phyloP scores from a whole-genome alignment of 2,888 invertebrate genomes.

The Steinernema hermaphroditum region DNA sequence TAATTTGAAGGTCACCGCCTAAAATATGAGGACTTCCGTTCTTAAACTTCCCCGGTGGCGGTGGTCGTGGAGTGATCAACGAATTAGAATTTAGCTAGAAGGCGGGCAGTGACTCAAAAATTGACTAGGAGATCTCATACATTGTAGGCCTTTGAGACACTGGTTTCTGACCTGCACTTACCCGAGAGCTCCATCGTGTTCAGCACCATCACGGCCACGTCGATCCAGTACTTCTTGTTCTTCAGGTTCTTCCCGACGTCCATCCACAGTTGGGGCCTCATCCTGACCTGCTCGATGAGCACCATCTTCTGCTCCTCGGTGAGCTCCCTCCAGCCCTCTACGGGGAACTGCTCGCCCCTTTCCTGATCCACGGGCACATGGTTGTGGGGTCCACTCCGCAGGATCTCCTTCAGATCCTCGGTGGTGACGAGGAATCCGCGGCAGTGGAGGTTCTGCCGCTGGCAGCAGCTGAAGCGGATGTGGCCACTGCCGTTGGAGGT shows the following conservation, averaged over 20 bases:
- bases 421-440: neutral
- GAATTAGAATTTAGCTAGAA: no score
- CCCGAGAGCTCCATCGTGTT: neutral
- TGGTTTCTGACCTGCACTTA: neutral
- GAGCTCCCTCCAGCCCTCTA: neutral
- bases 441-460: constrained; percentile 17
- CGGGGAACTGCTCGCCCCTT: neutral
- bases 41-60: no score
- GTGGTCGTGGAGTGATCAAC: no score
- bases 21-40: no score
- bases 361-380: constrained; percentile 6
- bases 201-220: neutral
- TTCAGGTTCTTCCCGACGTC: neutral
- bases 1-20: no score
- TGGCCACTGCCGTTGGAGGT: neutral
- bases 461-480: constrained; percentile 14
- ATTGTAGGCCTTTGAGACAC: no score
- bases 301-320: neutral
- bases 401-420: neutral
- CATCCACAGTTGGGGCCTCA: neutral
- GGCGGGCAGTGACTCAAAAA: no score
- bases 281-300: neutral
- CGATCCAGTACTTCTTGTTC: constrained; percentile 11
- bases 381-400: constrained; percentile 1
- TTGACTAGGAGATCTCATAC: no score